Percentiles rank a stretch among this genome's conserved stretches.
Evolutionary conservation across 2,113 vertebrate species (phyloP).

Genomic region (Crotalus viridis): DNA sequence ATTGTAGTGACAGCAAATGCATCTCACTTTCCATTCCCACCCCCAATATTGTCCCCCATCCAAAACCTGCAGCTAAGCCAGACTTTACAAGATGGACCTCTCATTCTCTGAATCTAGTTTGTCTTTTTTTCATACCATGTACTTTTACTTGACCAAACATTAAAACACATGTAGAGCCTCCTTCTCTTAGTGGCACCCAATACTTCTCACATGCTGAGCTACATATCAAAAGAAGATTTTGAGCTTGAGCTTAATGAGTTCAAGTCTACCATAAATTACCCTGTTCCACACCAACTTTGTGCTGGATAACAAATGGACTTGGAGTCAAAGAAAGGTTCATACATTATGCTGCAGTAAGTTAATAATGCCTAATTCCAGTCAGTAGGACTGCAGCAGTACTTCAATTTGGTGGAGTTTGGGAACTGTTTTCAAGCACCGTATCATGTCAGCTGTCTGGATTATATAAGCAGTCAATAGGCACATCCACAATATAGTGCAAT

Average conservation of each 20-base stretch:
- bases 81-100: not conserved
- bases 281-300: not conserved
- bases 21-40: not conserved
- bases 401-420: not conserved
- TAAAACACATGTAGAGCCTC: not conserved
- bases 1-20: not conserved
- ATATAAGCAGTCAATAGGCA: not conserved
- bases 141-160: not conserved
- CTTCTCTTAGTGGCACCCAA: not conserved
- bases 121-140: not conserved
- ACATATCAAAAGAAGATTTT: not conserved
- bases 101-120: not conserved
- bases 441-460: not conserved
- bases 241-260: not conserved
- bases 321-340: not conserved
- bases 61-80: not conserved
- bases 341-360: not conserved
- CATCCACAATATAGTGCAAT: not conserved
- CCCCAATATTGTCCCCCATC: not conserved
- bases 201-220: not conserved
- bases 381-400: not conserved
- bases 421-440: not conserved
- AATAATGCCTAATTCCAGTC: not conserved
- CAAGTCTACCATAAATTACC: not conserved
- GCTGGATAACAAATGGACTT: not conserved